Conservation (phyloP, 2,888 invertebrate genomes). For the Leucania comma region DNA sequence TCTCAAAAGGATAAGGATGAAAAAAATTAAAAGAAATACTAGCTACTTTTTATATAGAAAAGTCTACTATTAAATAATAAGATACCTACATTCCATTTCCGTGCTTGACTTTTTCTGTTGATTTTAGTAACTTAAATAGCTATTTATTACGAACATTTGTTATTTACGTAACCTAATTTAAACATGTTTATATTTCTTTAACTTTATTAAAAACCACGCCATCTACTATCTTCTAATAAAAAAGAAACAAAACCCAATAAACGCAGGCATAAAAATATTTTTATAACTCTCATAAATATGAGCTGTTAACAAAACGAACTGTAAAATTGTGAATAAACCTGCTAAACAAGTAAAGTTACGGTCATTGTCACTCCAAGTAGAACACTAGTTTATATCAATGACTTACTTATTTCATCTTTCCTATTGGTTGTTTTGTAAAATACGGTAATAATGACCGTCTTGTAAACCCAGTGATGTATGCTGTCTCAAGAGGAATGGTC, state of each 20-base stretch:
- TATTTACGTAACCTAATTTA: slow-evolving; percentile 2
- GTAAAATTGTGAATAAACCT: slow-evolving; percentile 78
- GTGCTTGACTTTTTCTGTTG: neutral
- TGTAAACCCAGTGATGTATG: slow-evolving; percentile 62
- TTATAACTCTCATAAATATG: slow-evolving; percentile 35
- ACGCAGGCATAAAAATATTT: slow-evolving; percentile 27
- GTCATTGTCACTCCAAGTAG: slow-evolving; percentile 82
- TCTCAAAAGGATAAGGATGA: no score
- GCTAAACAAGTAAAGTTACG: slow-evolving; percentile 78
- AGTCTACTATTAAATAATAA: no score
- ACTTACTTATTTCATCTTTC: slow-evolving; percentile 40
- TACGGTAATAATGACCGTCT: slow-evolving; percentile 40
- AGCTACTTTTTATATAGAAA: no score
- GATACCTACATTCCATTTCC: no score
- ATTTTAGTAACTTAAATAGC: neutral
- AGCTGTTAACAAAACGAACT: slow-evolving; percentile 70
- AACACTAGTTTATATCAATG: slow-evolving; percentile 48
- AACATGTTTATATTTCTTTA: neutral
- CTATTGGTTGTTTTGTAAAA: slow-evolving; percentile 65
- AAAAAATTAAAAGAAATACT: no score
- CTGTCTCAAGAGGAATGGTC: slow-evolving; percentile 38
- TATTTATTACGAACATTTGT: neutral
- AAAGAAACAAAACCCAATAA: slow-evolving; percentile 38
- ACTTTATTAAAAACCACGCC: slow-evolving; percentile 3
- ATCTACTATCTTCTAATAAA: slow-evolving; percentile 10